phyloP scores from a whole-genome alignment of 2,113 vertebrate genomes.

The Australoheros scitulus region DNA sequence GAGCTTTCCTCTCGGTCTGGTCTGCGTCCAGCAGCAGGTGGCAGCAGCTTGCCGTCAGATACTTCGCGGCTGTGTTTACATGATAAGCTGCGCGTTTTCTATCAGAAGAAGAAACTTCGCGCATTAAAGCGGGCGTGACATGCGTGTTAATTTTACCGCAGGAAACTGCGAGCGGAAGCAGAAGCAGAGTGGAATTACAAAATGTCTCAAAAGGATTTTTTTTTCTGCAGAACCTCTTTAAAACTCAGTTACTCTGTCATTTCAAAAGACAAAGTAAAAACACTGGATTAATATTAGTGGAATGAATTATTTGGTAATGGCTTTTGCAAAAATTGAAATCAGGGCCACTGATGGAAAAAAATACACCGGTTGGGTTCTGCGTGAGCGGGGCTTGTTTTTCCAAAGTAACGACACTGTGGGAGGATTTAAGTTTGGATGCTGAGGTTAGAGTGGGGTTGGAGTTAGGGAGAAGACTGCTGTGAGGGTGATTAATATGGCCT shows the following conservation, averaged over 20 bases:
- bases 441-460: background rate
- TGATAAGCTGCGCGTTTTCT: background rate
- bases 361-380: background rate
- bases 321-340: too few relatives aligned
- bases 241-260: background rate
- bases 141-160: background rate
- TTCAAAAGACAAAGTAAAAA: background rate
- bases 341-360: too few relatives aligned
- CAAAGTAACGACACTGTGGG: background rate
- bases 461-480: background rate
- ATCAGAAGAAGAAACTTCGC: background rate
- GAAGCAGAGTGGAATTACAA: background rate
- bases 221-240: accelerated
- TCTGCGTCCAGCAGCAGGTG: background rate
- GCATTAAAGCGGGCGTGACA: background rate
- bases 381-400: background rate
- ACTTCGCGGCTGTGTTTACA: background rate
- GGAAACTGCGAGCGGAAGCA: background rate
- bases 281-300: background rate
- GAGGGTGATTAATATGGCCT: background rate
- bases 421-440: background rate
- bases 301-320: background rate
- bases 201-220: background rate
- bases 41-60: background rate
- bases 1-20: background rate